Percentiles rank a stretch among this genome's conserved stretches.
phyloP scores from a whole-genome alignment of 1,140 invertebrate species.

The Steinernema feltiae region DNA sequence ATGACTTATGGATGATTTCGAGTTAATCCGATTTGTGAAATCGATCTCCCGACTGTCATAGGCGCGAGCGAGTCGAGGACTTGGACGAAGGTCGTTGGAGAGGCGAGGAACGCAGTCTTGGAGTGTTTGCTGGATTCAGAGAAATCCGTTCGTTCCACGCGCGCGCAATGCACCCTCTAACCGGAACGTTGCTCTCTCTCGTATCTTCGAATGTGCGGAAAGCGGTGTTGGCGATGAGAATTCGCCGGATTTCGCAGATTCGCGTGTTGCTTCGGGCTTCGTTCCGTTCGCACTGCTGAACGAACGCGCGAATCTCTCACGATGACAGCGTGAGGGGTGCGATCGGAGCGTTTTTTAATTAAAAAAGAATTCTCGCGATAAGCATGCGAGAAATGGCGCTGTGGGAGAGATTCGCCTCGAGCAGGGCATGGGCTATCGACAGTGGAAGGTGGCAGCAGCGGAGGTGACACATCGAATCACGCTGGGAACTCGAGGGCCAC shows the following conservation, averaged over 20 bases:
- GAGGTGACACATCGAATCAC: background rate
- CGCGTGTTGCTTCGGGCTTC: background rate
- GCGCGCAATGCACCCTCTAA: background rate
- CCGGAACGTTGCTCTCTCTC: background rate
- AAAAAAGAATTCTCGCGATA: no score
- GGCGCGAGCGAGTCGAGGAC: background rate
- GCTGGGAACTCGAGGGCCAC: background rate
- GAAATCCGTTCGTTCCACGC: background rate
- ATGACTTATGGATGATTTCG: background rate
- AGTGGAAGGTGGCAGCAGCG: no score
- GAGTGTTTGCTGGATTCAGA: background rate
- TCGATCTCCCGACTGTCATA: background rate
- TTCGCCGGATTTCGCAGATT: background rate
- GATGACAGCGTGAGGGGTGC: background rate
- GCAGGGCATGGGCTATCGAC: no score
- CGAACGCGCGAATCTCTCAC: background rate
- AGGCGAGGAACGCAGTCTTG: background rate
- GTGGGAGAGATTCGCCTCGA: background rate
- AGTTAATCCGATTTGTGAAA: slow-evolving; percentile 10
- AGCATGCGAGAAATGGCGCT: no score
- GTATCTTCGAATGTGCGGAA: background rate
- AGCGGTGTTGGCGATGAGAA: background rate
- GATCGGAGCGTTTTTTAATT: no score
- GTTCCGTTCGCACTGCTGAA: background rate
- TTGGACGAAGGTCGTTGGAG: background rate